Evolutionary conservation across 2,888 invertebrate genomes (phyloP).

Genomic region (Drosophila subquinaria): DNA sequence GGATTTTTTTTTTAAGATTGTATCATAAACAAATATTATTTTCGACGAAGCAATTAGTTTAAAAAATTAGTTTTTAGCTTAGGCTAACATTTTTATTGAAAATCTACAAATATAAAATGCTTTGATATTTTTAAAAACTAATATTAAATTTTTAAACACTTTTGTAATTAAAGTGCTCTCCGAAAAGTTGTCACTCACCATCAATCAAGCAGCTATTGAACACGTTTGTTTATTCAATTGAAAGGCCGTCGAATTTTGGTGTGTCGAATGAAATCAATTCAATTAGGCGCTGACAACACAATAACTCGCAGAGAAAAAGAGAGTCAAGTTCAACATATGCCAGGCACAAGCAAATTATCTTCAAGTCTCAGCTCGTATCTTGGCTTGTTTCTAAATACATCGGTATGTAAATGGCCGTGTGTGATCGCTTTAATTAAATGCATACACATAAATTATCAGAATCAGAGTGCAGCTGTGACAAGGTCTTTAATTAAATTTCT

Average conservation of each 20-base stretch:
- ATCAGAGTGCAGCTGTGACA: slow-evolving; percentile 52
- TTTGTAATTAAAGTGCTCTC: neutral
- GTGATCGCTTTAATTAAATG: slow-evolving; percentile 74
- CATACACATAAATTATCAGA: slow-evolving; percentile 69
- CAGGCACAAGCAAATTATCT: slow-evolving; percentile 49
- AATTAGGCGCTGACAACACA: slow-evolving; percentile 56
- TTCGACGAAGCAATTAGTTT: too few relatives aligned
- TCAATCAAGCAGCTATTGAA: neutral
- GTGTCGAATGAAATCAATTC: slow-evolving; percentile 50
- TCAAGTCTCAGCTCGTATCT: slow-evolving; percentile 30
- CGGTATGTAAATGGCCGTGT: slow-evolving; percentile 66
- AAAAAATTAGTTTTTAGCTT: too few relatives aligned
- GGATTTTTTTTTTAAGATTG: too few relatives aligned
- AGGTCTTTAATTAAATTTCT: slow-evolving; percentile 72
- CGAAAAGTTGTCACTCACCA: slow-evolving; percentile 32
- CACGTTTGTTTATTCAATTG: slow-evolving; percentile 14
- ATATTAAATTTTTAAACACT: too few relatives aligned
- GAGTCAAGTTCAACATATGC: slow-evolving; percentile 55
- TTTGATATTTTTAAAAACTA: too few relatives aligned
- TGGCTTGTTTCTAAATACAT: slow-evolving; percentile 17
- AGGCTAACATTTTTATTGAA: too few relatives aligned
- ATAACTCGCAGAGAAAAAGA: neutral
- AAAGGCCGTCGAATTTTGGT: slow-evolving; percentile 37
- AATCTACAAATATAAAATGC: too few relatives aligned
- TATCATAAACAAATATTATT: too few relatives aligned